These are phyloP conservation scores for Entomobrya proxima DNA, from an alignment of 2,888 invertebrate genomes.

Conservation along the genomic window DNA sequence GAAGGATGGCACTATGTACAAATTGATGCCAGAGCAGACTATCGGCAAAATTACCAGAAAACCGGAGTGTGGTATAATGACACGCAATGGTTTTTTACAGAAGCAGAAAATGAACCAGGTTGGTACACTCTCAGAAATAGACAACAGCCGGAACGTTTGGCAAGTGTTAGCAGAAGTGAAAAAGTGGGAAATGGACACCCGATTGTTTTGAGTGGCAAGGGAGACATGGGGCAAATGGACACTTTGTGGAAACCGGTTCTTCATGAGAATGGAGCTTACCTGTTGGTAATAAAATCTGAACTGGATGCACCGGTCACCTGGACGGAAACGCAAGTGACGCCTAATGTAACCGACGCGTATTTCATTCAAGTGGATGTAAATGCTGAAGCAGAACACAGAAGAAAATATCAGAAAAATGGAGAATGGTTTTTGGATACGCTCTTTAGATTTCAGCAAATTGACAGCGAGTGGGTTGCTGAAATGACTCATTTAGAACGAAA, in stretches of 20 bases:
- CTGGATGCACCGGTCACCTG: background rate
- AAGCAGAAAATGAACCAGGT: background rate
- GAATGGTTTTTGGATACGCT: slow-evolving; percentile 24
- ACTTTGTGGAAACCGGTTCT: no score
- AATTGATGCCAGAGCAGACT: background rate
- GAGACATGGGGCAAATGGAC: no score
- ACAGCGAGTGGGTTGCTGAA: background rate
- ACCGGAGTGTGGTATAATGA: background rate
- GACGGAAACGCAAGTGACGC: background rate
- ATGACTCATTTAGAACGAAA: slow-evolving; percentile 6
- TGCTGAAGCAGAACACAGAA: background rate
- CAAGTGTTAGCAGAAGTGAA: background rate
- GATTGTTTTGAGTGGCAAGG: background rate
- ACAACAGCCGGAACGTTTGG: background rate
- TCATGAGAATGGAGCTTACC: no score
- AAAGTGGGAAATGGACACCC: background rate
- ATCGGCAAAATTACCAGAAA: background rate
- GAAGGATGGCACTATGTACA: background rate
- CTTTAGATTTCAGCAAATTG: slow-evolving; percentile 8
- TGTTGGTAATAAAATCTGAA: background rate
- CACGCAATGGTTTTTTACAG: slow-evolving; percentile 17
- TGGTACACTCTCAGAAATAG: slow-evolving; percentile 29
- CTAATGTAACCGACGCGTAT: background rate
- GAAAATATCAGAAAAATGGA: background rate
- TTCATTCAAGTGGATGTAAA: slow-evolving; percentile 21